phyloP scores from a whole-genome alignment of 2,888 invertebrate species.

The Oithona nana region DNA sequence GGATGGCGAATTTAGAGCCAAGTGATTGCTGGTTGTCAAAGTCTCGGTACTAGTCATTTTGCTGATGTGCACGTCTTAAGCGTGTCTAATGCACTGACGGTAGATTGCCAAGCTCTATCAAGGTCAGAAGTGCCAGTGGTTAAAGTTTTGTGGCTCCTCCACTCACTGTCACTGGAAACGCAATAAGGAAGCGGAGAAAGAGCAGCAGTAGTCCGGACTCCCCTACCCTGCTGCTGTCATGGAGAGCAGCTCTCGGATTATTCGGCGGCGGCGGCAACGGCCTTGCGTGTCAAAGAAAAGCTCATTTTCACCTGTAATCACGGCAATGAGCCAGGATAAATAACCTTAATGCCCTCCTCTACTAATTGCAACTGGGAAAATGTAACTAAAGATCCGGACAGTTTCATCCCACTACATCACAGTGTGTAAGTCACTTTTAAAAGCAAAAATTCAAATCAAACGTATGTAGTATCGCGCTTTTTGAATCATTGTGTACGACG shows the following conservation, averaged over 20 bases:
- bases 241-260: too few relatives aligned
- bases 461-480: too few relatives aligned
- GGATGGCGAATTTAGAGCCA: neutral
- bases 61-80: neutral
- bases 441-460: neutral
- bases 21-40: neutral
- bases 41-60: neutral
- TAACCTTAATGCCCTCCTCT: too few relatives aligned
- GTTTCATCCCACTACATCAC: neutral
- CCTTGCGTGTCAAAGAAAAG: too few relatives aligned
- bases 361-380: too few relatives aligned
- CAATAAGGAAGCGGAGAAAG: too few relatives aligned
- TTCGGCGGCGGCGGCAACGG: too few relatives aligned
- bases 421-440: neutral
- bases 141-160: neutral
- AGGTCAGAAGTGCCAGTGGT: neutral
- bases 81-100: neutral
- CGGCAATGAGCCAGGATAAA: too few relatives aligned
- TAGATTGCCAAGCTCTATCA: neutral
- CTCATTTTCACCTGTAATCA: too few relatives aligned
- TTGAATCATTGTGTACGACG: too few relatives aligned
- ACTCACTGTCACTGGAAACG: neutral
- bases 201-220: neutral
- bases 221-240: neutral
- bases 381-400: neutral